Conservation (phyloP, 1,140 invertebrate genomes). For the Polypedilum pembai region DNA sequence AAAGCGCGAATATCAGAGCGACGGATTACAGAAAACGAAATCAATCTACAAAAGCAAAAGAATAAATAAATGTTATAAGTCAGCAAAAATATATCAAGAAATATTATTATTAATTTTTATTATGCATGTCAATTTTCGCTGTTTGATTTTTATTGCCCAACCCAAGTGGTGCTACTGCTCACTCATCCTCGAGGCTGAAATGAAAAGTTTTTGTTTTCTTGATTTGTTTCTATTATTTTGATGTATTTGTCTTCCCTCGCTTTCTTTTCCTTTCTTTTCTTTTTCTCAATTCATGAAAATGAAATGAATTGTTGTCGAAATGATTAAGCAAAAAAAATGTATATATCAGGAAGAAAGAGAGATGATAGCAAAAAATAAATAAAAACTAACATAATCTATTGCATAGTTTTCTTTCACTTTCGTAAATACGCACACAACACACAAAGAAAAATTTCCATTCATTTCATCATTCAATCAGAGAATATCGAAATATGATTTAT, state of each 20-base stretch:
- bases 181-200: background rate
- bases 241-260: background rate
- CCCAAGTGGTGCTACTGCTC: background rate
- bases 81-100: background rate
- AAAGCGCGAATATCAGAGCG: background rate
- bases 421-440: too few relatives aligned
- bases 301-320: conserved; percentile 12
- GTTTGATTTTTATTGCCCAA: conserved; percentile 24
- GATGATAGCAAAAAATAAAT: background rate
- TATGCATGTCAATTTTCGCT: conserved; percentile 25
- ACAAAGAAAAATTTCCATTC: background rate
- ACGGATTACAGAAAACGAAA: background rate
- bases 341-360: background rate
- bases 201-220: conserved; percentile 11
- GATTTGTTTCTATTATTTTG: background rate
- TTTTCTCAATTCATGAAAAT: background rate
- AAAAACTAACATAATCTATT: background rate
- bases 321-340: conserved; percentile 13
- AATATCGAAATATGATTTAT: conserved; percentile 20
- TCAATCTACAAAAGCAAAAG: background rate
- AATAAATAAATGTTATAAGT: background rate
- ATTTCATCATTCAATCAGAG: conserved; percentile 9
- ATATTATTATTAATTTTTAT: conserved; percentile 27
- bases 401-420: too few relatives aligned
- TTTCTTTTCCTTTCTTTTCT: too few relatives aligned